Base-by-base conservation (phyloP, 2,888 invertebrate genomes). In the Diplolepis rosae region DNA sequence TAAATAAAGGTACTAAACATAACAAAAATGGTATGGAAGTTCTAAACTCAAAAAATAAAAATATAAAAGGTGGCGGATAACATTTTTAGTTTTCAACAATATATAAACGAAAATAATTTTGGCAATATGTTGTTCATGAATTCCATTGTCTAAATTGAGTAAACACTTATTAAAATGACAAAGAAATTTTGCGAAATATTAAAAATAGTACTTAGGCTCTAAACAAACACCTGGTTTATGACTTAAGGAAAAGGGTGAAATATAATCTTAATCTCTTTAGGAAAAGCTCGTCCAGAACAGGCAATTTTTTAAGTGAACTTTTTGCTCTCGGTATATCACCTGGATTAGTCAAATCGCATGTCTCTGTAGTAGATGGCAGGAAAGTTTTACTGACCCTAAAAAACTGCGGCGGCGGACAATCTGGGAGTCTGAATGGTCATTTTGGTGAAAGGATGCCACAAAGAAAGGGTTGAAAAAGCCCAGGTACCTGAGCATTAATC, bases 381-480 rank as follows among this genome's bases (percentile, higher is more conserved):
- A 28, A 54, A 30, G 39, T 42, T 39, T 45, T 66, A 70, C 51
- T 61, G 22, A 22, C 24, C 48, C 71, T 73, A 79, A 79, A 79
- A 79, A 77, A 76, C 65, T 72, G 71, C 66, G 76, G 71, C 22
- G 27, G 13, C 56, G 66, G 67, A 77, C 74, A 79, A 79, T 76
- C 30, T 70, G 11, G 28, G 50, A 54, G 66, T 61, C 66, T 77
- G 69, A 77, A 71, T 35, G 68, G 69, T 77, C 66, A 27, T 68
- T 77, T 73, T 66, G 39, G 22, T 56, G 72, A 74, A 72, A 76
- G 54, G 61, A 6, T 13, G 13, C 15, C 35, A 61, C 39, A 68
- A 75, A 76, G 71, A 74, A 79, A 83, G 79, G 76, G 77, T 80
- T 79, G 79, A 77, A 75, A 80, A 82, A 79, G 74, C 54, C 51